Evolutionary conservation across 1,140 invertebrate species (phyloP).

Genomic region (Cephus cinctus): DNA sequence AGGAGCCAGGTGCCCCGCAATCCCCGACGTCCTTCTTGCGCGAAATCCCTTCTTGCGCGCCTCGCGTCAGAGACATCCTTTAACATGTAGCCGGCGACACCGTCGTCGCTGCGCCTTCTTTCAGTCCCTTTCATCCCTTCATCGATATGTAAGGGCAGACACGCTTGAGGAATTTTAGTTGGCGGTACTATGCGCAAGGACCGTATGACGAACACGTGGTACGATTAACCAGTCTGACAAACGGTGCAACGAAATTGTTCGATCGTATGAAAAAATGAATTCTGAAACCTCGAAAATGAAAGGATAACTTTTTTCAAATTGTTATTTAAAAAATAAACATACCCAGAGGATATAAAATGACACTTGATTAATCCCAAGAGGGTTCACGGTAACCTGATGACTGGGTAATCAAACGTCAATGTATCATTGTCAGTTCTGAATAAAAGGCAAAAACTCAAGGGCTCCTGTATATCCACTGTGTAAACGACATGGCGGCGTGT

Average conservation of each 20-base stretch:
- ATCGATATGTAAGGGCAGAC: slow-evolving; percentile 52
- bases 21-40: slow-evolving; percentile 40
- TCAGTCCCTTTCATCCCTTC: slow-evolving; percentile 21
- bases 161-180: slow-evolving; percentile 54
- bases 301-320: too few species aligned
- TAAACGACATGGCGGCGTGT: slow-evolving; percentile 36
- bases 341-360: too few species aligned
- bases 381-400: too few species aligned
- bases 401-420: slow-evolving; percentile 41
- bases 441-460: slow-evolving; percentile 33
- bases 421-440: slow-evolving; percentile 37
- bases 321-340: too few species aligned
- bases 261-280: too few species aligned
- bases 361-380: too few species aligned
- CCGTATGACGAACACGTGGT: too few species aligned
- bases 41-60: slow-evolving; percentile 43
- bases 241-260: too few species aligned
- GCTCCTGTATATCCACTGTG: slow-evolving; percentile 32
- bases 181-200: too few species aligned
- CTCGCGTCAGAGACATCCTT: slow-evolving; percentile 35
- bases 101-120: slow-evolving; percentile 14
- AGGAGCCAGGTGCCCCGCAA: slow-evolving; percentile 35
- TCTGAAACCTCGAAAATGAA: too few species aligned
- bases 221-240: too few species aligned
- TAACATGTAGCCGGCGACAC: slow-evolving; percentile 45